These are phyloP conservation scores for Fundulus diaphanus DNA, from an alignment of 2,797 vertebrate genomes.

Conservation along the genomic window DNA sequence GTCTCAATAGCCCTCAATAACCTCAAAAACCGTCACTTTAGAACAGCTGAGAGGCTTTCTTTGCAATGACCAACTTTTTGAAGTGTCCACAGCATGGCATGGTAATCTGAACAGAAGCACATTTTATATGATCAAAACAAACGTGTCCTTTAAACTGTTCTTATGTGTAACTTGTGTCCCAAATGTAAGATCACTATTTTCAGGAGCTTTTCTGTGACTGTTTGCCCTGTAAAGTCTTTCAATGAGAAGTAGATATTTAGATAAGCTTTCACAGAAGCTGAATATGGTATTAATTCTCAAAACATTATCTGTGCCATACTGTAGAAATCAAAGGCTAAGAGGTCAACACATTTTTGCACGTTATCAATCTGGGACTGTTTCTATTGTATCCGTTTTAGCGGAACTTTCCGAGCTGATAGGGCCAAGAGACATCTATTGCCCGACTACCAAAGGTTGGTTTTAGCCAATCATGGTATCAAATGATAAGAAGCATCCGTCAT, in stretches of 20 bases:
- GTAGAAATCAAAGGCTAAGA: not conserved
- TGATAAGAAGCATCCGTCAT: too few species aligned
- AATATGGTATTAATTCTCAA: not conserved
- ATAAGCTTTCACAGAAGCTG: not conserved
- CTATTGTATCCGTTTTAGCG: too few species aligned
- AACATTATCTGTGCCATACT: not conserved
- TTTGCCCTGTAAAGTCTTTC: not conserved
- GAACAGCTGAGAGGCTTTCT: conserved; percentile 16
- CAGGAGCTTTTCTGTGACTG: not conserved
- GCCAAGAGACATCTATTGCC: too few species aligned
- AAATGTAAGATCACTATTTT: not conserved
- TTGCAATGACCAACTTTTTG: not conserved
- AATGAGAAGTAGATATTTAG: not conserved
- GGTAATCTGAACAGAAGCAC: not conserved
- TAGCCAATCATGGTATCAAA: too few species aligned
- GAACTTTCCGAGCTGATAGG: too few species aligned
- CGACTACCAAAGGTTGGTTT: too few species aligned
- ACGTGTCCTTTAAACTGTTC: too few species aligned
- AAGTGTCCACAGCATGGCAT: not conserved
- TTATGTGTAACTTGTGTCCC: not conserved
- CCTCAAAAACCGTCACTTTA: conserved; percentile 24
- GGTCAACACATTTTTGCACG: too few species aligned
- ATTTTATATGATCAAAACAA: not conserved
- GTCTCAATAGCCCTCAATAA: too few species aligned
- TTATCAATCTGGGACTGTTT: too few species aligned